These are phyloP conservation scores for Tenrec ecaudatus DNA, from an alignment of 2,113 vertebrate genomes.

Conservation along the genomic window DNA sequence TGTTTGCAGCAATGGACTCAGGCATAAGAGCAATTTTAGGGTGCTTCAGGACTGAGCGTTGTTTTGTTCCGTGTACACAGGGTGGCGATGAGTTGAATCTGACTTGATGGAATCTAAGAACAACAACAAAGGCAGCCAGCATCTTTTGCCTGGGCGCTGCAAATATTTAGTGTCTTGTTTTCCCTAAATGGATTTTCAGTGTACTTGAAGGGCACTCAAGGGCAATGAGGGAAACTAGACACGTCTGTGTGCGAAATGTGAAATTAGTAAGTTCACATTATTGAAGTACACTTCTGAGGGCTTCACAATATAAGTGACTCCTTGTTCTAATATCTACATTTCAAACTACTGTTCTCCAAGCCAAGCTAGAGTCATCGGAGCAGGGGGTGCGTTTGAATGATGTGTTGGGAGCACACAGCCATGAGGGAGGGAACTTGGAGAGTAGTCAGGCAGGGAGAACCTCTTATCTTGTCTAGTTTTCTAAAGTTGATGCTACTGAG, in stretches of 20 bases:
- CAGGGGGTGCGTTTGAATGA: not conserved
- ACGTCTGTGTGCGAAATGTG: conserved; percentile 12
- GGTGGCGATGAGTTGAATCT: no score
- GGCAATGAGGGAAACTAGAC: not conserved
- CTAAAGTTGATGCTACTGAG: not conserved
- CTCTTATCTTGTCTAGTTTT: conserved; percentile 32
- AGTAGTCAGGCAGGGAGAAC: not conserved
- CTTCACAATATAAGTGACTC: conserved; percentile 32
- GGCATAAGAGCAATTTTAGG: no score
- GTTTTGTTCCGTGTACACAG: no score
- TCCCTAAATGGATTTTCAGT: conserved; percentile 4
- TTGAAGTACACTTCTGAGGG: conserved; percentile 21
- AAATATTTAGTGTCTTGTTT: conserved; percentile 10
- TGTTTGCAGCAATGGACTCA: no score
- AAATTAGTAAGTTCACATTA: not conserved
- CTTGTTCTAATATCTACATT: not conserved
- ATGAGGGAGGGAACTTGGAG: not conserved
- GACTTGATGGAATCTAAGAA: no score
- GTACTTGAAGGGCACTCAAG: not conserved
- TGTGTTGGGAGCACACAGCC: not conserved
- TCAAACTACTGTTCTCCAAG: not conserved
- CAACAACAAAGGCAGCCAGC: no score
- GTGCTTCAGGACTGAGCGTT: no score
- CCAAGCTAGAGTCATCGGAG: not conserved
- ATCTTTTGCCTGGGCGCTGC: not conserved